Base-by-base conservation (phyloP, 1,140 invertebrate species). In the Ostrea denselamellosa region DNA sequence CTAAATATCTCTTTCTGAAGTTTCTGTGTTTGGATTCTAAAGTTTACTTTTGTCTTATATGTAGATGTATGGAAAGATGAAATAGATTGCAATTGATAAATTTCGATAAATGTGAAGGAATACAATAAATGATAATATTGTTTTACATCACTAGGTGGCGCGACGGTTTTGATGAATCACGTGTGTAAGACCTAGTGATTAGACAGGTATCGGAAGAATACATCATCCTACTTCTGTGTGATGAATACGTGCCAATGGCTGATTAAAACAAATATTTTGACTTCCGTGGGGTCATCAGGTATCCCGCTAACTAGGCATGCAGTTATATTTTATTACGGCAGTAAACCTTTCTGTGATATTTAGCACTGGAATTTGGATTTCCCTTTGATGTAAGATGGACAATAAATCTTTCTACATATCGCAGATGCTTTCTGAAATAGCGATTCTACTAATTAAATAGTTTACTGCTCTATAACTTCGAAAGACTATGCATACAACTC, bases 261-360 rank as follows among this genome's bases (percentile, higher is more conserved):
- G 68, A 77, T 77, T 77, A 77, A 77, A 77, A 77, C 68, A 77
- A 77, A 77, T 77, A 77, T 77, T 77, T 77, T 77, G 68, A 22
- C 68, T 8, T 28, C 14, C 28, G 25, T 77, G 9, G 68, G 28
- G 68, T 77, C 68, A 34, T 77, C 28, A 25, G 28, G 68, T 77
- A 9, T 25, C 28, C 9, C 9, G 14, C 25, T 9, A 12, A 9
- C 25, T 25, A 71, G 22, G 56, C n/a, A 62, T 62, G 56, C 56
- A 19, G 17, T 62, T 19, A 2, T 17, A 19, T 62, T n/a, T 7
- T 19, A 7, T 19, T n/a, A 62, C 56, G n/a, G 56, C 17, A 19
- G 56, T 19, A 19, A 62, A n/a, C 56, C 17, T 19, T 2, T n/a
- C 17, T 62, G 56, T n/a, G n/a, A 5, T 3, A 19, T 62, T 17